A percentile compares a stretch with the other conserved stretches of the same genome.
Evolutionary conservation across 2,888 invertebrate genomes (phyloP).

Genomic region (Pristionchus exspectatus): DNA sequence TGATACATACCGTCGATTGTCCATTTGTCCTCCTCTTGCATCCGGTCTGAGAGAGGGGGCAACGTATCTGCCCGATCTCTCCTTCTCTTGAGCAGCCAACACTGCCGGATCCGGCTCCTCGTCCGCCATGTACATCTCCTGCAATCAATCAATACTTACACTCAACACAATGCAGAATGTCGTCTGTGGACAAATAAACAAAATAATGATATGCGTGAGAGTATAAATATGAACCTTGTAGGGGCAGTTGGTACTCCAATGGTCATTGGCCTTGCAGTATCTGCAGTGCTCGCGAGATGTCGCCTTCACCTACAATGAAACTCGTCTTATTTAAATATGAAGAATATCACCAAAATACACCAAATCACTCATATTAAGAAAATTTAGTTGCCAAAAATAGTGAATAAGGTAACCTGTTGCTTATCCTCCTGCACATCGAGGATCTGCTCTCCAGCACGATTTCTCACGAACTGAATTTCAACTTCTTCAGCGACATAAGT

Average conservation of each 20-base stretch:
- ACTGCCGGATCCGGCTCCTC: constrained; percentile 67
- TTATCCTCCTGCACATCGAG: constrained; percentile 80
- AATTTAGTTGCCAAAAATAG: background rate
- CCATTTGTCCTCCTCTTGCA: constrained; percentile 19
- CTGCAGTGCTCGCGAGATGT: constrained; percentile 75
- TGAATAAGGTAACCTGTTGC: constrained; percentile 55
- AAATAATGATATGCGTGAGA: background rate
- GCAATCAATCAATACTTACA: constrained; percentile 20
- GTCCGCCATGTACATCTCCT: constrained; percentile 70
- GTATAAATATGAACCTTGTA: constrained; percentile 86
- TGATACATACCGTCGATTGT: constrained; percentile 47
- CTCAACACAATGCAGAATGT: background rate
- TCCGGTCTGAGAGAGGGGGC: constrained; percentile 55
- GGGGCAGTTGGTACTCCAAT: constrained; percentile 98
- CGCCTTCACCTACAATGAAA: constrained; percentile 61
- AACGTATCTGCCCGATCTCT: constrained; percentile 57
- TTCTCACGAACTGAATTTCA: constrained; percentile 86
- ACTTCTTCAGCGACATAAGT: constrained; percentile 97
- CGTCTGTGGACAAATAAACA: background rate
- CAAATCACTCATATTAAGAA: constrained; percentile 45
- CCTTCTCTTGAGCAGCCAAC: constrained; percentile 66
- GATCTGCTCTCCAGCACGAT: constrained; percentile 78
- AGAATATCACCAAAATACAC: no score
- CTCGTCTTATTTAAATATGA: no score
- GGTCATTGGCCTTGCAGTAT: constrained; percentile 84